Percentiles rank a stretch among this genome's conserved stretches.
Conservation (phyloP, 2,113 vertebrate species). For the Erpornis zantholeuca region DNA sequence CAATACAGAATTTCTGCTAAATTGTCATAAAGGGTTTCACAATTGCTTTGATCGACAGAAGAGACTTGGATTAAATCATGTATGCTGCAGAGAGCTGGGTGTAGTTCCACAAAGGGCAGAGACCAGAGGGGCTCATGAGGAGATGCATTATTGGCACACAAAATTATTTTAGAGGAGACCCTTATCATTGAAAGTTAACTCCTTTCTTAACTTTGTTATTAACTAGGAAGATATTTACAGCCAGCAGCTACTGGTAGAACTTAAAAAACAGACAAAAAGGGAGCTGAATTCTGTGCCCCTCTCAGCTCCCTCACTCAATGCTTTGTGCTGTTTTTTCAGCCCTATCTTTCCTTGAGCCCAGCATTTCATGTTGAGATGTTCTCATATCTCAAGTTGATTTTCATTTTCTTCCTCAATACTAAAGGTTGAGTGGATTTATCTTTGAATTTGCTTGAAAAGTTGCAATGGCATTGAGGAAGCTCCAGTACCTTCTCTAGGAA, state of each 20-base stretch:
- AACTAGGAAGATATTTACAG: neutral
- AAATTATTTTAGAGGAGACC: neutral
- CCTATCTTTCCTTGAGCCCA: neutral
- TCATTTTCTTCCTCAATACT: neutral
- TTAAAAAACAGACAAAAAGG: neutral
- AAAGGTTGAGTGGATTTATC: neutral
- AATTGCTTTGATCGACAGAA: neutral
- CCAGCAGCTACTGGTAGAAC: neutral
- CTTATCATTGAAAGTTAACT: neutral
- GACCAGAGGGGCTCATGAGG: neutral
- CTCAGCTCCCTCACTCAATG: neutral
- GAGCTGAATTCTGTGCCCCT: neutral
- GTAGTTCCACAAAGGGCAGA: neutral
- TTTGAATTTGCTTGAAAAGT: accelerated
- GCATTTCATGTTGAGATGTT: neutral
- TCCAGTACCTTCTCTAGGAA: neutral
- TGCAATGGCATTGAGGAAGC: neutral
- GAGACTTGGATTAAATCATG: neutral
- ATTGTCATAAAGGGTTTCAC: neutral
- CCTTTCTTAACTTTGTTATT: neutral
- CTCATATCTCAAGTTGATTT: neutral
- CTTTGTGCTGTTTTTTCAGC: neutral
- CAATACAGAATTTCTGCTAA: neutral
- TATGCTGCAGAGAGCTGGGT: neutral
- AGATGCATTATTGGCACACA: neutral